Evolutionary conservation across 2,888 invertebrate genomes (phyloP).

Genomic region (Creontiades dilutus): DNA sequence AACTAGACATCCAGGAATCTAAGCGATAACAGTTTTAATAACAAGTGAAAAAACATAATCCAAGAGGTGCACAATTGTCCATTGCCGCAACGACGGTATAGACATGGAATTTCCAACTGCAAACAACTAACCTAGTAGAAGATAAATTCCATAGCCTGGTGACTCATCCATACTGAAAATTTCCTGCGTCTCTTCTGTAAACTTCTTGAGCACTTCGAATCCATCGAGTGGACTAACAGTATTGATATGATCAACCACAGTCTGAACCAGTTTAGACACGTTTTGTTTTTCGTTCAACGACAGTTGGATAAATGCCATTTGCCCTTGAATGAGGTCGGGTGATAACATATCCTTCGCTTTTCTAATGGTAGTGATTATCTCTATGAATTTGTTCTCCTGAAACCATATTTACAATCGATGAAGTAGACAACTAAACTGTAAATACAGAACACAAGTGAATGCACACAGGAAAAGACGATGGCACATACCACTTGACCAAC

Average conservation of each 20-base stretch:
- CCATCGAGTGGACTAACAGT: constrained; percentile 47
- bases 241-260: constrained; percentile 60
- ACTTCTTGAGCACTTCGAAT: constrained; percentile 77
- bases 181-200: constrained; percentile 78
- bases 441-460: too few relatives aligned
- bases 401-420: neutral
- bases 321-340: constrained; percentile 54
- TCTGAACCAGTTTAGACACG: constrained; percentile 37
- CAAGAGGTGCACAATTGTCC: too few relatives aligned
- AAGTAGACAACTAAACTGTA: neutral
- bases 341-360: constrained; percentile 53
- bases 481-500: constrained; percentile 78
- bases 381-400: constrained; percentile 73
- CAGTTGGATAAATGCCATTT: constrained; percentile 61
- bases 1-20: constrained; percentile 77
- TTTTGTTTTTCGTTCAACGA: constrained; percentile 9
- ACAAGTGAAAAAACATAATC: too few relatives aligned
- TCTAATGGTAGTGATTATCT: constrained; percentile 63
- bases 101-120: too few relatives aligned
- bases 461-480: too few relatives aligned
- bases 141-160: constrained; percentile 76
- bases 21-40: neutral
- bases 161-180: constrained; percentile 78
- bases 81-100: too few relatives aligned
- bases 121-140: constrained; percentile 73